Base-by-base conservation (phyloP, 2,113 vertebrate species). In the Thalassoma bifasciatum region DNA sequence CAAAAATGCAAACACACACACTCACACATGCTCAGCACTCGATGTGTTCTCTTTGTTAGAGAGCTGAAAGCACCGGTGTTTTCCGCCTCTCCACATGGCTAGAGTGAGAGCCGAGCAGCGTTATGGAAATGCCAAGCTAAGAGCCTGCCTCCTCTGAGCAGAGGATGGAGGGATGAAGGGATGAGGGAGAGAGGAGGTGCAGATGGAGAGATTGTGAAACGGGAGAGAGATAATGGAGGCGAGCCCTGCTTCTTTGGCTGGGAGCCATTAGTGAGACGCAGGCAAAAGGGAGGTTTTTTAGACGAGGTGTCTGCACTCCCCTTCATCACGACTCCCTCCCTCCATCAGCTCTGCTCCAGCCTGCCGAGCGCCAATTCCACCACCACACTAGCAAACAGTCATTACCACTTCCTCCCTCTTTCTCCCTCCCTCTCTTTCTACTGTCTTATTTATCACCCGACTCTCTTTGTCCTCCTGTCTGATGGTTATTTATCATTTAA, bases 181-280 rank as follows among this genome's bases (percentile, higher is more conserved):
- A 57, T 1, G 19, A 36, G 38, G 21, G 44, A 46, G 21, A 44
- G 16, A 75, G 77, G 61, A 66, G 82, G 79, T 77, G 67, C 72
- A 75, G 80, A 84, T 75, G 83, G 77, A 89, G 72, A 69, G 77
- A 79, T 77, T 51, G 77, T 68, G 81, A 62, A 78, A 47, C 44
- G 57, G 61, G 68, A 77, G 71, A 54, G 75, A 82, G 77, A 88
- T 84, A 87, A 91, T 92, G 87, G 91, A 88, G 91, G 88, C 88
- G 66, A 87, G 71, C 70, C 72, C 77, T 49, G 71, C 13, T 79
- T 23, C 70, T 74, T 62, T 89, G 84, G 84, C 82, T 67, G 71
- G 64, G 65, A 81, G 80, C 85, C 85, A 89, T 87, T 62, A 83
- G 85, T 62, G 82, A 83, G 80, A 70, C 37, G 53, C 76, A 82